Conservation (phyloP, 2,888 invertebrate species). For the Drosophila mulleri region DNA sequence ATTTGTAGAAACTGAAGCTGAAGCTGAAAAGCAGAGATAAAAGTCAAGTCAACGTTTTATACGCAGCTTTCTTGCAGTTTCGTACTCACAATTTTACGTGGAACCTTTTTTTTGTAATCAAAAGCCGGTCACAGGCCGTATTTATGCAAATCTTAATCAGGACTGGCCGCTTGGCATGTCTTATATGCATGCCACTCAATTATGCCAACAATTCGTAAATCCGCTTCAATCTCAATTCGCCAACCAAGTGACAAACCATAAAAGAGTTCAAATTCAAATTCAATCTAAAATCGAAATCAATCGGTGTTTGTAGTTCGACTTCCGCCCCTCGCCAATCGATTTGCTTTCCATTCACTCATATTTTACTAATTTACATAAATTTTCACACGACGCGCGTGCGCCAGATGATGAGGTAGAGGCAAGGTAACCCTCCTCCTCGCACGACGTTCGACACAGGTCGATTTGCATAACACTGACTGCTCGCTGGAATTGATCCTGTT, state of each 20-base stretch:
- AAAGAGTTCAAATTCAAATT: conserved; percentile 9
- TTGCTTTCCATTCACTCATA: conserved; percentile 39
- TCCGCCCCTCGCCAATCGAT: conserved; percentile 64
- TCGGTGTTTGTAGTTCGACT: conserved; percentile 40
- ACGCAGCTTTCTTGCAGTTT: background rate
- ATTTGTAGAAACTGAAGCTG: too few species aligned
- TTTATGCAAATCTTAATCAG: background rate
- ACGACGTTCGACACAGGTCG: conserved; percentile 72
- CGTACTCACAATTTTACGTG: too few species aligned
- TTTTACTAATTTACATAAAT: conserved; percentile 72
- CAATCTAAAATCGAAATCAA: conserved; percentile 55
- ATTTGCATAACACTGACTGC: conserved; percentile 83
- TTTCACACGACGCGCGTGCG: conserved; percentile 73
- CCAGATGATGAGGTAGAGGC: conserved; percentile 18
- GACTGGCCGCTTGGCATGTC: conserved; percentile 10
- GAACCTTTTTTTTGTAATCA: too few species aligned
- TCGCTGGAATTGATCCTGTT: conserved; percentile 47
- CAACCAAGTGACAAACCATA: conserved; percentile 74
- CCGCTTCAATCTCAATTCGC: conserved; percentile 70
- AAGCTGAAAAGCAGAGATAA: too few species aligned
- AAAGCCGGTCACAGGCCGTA: too few species aligned
- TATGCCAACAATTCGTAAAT: conserved; percentile 79
- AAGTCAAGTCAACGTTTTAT: background rate
- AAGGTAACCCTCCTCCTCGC: conserved; percentile 63
- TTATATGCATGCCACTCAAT: conserved; percentile 76